Conservation (phyloP, 2,113 vertebrate species). For the Sula dactylatra region DNA sequence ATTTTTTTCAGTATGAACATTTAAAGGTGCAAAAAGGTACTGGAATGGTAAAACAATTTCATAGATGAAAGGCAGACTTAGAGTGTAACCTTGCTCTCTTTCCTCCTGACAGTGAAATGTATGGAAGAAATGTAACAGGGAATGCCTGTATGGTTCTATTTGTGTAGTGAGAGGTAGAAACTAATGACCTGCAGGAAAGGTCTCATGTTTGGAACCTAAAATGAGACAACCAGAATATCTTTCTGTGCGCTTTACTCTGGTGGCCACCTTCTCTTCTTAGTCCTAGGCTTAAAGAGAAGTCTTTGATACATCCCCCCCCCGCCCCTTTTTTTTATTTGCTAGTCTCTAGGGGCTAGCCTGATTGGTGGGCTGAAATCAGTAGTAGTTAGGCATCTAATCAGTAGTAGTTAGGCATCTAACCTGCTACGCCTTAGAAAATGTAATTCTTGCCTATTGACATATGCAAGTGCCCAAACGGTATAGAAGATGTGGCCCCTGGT, state of each 20-base stretch:
- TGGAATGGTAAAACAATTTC: neutral
- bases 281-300: neutral
- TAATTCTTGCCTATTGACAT: neutral
- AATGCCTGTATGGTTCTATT: neutral
- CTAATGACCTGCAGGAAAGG: neutral
- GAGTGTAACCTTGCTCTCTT: neutral
- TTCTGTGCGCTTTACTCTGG: neutral
- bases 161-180: neutral
- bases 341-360: neutral
- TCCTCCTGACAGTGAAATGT: neutral
- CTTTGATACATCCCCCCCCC: accelerated
- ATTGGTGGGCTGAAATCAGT: neutral
- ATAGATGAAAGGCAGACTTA: neutral
- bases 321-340: neutral
- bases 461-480: neutral
- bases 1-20: neutral
- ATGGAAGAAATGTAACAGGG: neutral
- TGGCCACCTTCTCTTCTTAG: neutral
- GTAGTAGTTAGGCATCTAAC: neutral
- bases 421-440: neutral
- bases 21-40: neutral
- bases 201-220: neutral
- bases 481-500: neutral
- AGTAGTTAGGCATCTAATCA: neutral
- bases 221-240: neutral